phyloP scores from a whole-genome alignment of 2,888 invertebrate species.

The Arenicola marina region DNA sequence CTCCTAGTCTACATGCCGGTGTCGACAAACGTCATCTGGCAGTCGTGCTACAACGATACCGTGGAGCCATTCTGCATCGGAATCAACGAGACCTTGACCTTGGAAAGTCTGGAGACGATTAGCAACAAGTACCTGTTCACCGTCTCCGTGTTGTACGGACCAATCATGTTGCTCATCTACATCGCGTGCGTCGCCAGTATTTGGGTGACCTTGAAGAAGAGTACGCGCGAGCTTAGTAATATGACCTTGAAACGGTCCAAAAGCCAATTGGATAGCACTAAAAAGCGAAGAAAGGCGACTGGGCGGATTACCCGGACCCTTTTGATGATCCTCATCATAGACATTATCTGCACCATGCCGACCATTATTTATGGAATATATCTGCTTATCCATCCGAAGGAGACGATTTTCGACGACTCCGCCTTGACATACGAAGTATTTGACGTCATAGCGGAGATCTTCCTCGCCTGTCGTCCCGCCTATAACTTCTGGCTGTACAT shows the following conservation, averaged over 20 bases:
- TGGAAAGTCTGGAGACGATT: constrained; percentile 1
- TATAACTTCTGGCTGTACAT: constrained; percentile 12
- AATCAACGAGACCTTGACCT: not conserved
- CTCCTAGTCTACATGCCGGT: constrained; percentile 15
- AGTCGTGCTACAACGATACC: constrained; percentile 14
- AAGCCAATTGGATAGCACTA: not conserved
- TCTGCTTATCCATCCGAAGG: constrained; percentile 10
- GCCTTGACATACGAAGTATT: constrained; percentile 4
- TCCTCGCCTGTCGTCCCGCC: constrained; percentile 8
- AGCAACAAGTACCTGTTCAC: constrained; percentile 2
- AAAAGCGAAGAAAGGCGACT: not conserved
- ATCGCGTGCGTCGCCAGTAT: constrained; percentile 13
- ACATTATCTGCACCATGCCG: constrained; percentile 18
- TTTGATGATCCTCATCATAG: constrained; percentile 15
- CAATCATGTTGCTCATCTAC: constrained; percentile 13
- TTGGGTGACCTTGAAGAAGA: constrained; percentile 1
- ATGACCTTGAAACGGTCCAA: not conserved
- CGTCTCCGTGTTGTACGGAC: constrained; percentile 12
- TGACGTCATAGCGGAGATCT: constrained; percentile 21
- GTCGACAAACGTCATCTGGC: constrained; percentile 6
- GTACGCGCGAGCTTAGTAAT: not conserved
- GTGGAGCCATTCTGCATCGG: not conserved
- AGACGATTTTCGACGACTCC: constrained; percentile 10
- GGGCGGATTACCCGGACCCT: constrained; percentile 12
- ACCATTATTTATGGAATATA: constrained; percentile 10